Evolutionary conservation across 2,888 invertebrate genomes (phyloP).

Genomic region (Rambutsinella grinnellia): DNA sequence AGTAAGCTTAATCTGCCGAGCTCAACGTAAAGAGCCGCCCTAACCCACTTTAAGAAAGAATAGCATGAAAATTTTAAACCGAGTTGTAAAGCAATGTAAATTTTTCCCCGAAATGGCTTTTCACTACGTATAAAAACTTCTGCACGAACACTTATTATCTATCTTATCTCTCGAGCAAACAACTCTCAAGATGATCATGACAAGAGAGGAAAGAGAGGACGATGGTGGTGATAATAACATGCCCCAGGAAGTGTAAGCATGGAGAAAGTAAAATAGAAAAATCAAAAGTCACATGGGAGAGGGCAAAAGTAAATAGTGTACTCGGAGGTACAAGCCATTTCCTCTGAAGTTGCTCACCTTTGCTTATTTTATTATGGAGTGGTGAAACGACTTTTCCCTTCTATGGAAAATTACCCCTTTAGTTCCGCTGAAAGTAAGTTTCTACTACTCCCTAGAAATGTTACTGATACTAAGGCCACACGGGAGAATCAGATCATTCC

Average conservation of each 20-base stretch:
- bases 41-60: background rate
- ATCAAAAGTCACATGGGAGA: slow-evolving; percentile 33
- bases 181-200: slow-evolving; percentile 35
- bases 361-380: background rate
- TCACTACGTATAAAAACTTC: too few species aligned
- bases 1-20: too few species aligned
- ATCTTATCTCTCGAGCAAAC: slow-evolving; percentile 26
- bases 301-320: background rate
- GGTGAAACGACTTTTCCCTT: too few species aligned
- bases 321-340: background rate
- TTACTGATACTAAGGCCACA: background rate
- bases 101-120: background rate
- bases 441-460: background rate
- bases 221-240: slow-evolving; percentile 30
- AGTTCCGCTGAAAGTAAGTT: too few species aligned
- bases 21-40: background rate
- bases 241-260: slow-evolving; percentile 18
- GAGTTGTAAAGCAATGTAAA: background rate
- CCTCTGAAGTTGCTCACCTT: background rate
- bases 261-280: slow-evolving; percentile 12
- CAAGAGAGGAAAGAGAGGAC: slow-evolving; percentile 13
- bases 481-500: slow-evolving; percentile 46
- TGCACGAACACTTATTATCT: slow-evolving; percentile 14
- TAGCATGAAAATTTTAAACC: background rate
- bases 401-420: too few species aligned